Conservation (phyloP, 1,140 invertebrate genomes). For the Spodoptera frugiperda region DNA sequence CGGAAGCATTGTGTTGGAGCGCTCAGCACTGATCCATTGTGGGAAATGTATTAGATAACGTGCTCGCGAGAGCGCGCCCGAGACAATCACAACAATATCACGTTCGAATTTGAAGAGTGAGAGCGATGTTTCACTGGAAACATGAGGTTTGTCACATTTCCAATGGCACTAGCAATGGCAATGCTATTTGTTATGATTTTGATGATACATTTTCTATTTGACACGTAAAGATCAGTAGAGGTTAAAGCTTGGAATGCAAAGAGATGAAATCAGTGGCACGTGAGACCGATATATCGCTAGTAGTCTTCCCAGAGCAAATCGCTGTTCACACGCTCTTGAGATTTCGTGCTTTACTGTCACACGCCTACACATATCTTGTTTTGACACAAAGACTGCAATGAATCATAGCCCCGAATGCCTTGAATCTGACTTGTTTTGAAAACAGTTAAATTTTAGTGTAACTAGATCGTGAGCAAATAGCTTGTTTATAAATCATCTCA, state of each 20-base stretch:
- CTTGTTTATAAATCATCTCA: constrained; percentile 58
- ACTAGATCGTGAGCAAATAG: constrained; percentile 19
- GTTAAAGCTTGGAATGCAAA: constrained; percentile 53
- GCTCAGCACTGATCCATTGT: constrained; percentile 67
- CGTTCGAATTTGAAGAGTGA: constrained; percentile 72
- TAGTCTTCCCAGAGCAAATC: constrained; percentile 51
- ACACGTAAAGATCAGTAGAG: constrained; percentile 56
- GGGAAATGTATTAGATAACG: constrained; percentile 77
- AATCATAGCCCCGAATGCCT: constrained; percentile 48
- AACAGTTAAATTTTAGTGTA: constrained; percentile 3
- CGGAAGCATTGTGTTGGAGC: constrained; percentile 72
- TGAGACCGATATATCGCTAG: constrained; percentile 61
- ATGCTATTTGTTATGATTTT: constrained; percentile 23
- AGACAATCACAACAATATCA: constrained; percentile 74
- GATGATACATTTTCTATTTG: constrained; percentile 51
- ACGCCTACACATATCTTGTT: constrained; percentile 56
- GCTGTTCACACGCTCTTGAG: constrained; percentile 67
- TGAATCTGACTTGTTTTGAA: constrained; percentile 26
- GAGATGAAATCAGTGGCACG: constrained; percentile 65
- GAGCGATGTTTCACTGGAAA: constrained; percentile 58
- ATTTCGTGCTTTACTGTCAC: constrained; percentile 56
- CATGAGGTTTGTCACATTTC: background rate
- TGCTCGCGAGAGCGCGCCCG: constrained; percentile 66
- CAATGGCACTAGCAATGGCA: background rate
- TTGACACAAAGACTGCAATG: constrained; percentile 35